Conservation (phyloP, 2,797 vertebrate genomes). For the Borostomias antarcticus region DNA sequence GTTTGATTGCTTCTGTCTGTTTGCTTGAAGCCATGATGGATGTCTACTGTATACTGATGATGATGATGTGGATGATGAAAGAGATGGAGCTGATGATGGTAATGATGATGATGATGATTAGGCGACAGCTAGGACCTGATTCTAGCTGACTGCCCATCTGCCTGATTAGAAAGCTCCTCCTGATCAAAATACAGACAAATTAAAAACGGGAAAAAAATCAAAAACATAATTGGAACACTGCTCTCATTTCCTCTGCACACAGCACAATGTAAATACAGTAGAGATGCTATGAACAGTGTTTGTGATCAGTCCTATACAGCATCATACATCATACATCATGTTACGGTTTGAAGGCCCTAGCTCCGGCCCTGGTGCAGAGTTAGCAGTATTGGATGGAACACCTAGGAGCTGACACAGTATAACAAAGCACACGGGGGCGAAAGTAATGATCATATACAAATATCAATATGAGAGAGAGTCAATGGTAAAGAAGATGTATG, state of each 20-base stretch:
- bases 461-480: constrained; percentile 83
- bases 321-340: constrained; percentile 22
- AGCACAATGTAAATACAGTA: constrained; percentile 50
- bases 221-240: constrained; percentile 6
- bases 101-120: constrained; percentile 34
- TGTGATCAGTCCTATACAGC: constrained; percentile 46
- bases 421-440: constrained; percentile 73
- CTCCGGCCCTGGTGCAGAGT: constrained; percentile 68
- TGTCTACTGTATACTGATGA: constrained; percentile 43
- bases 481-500: constrained; percentile 82
- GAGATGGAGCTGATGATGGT: constrained; percentile 33
- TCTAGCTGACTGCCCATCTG: constrained; percentile 55
- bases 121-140: constrained; percentile 39
- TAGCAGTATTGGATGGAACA: constrained; percentile 79
- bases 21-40: constrained; percentile 43
- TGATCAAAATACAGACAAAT: constrained; percentile 45
- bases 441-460: constrained; percentile 84
- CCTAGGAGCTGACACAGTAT: constrained; percentile 74
- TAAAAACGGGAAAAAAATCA: constrained; percentile 25
- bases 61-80: constrained; percentile 18
- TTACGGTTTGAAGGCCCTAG: constrained; percentile 47
- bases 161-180: constrained; percentile 55
- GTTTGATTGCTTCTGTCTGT: constrained; percentile 43
- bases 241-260: constrained; percentile 42
- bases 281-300: constrained; percentile 54